Percentiles rank a stretch among this genome's conserved stretches.
Evolutionary conservation across 2,888 invertebrate species (phyloP).

Genomic region (Drosophila subquinaria): DNA sequence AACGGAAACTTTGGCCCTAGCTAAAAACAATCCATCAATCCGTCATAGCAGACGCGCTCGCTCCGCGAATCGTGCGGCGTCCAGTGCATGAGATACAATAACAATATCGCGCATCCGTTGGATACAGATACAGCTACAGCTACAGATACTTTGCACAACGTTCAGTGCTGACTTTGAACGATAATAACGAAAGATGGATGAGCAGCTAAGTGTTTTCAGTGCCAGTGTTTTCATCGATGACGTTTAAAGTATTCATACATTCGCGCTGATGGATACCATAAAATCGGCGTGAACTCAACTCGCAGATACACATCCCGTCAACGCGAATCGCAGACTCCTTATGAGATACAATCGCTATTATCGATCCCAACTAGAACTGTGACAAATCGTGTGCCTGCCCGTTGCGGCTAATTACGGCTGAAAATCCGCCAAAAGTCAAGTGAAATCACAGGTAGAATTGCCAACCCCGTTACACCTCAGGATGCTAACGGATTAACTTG

Average conservation of each 20-base stretch:
- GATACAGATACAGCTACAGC: slow-evolving; percentile 44
- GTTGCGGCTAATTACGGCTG: slow-evolving; percentile 60
- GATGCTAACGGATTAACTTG: slow-evolving; percentile 60
- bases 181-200: slow-evolving; percentile 74
- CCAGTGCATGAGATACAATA: slow-evolving; percentile 30
- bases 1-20: slow-evolving; percentile 50
- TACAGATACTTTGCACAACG: slow-evolving; percentile 39
- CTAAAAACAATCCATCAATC: slow-evolving; percentile 65
- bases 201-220: slow-evolving; percentile 74
- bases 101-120: slow-evolving; percentile 59
- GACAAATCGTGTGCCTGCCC: slow-evolving; percentile 67
- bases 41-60: slow-evolving; percentile 59
- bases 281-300: slow-evolving; percentile 68
- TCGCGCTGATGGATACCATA: slow-evolving; percentile 67
- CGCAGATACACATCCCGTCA: slow-evolving; percentile 29
- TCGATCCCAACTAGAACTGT: slow-evolving; percentile 57
- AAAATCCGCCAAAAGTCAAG: slow-evolving; percentile 52
- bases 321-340: slow-evolving; percentile 43
- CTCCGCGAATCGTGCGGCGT: slow-evolving; percentile 52
- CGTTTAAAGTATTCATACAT: slow-evolving; percentile 63
- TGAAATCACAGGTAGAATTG: slow-evolving; percentile 46
- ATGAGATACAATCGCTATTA: slow-evolving; percentile 35
- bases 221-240: slow-evolving; percentile 74
- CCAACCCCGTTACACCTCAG: slow-evolving; percentile 37
- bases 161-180: slow-evolving; percentile 55